A percentile compares a stretch with the other conserved stretches of the same genome.
Evolutionary conservation across 1,140 invertebrate genomes (phyloP).

Genomic region (Agrypnia vestita): DNA sequence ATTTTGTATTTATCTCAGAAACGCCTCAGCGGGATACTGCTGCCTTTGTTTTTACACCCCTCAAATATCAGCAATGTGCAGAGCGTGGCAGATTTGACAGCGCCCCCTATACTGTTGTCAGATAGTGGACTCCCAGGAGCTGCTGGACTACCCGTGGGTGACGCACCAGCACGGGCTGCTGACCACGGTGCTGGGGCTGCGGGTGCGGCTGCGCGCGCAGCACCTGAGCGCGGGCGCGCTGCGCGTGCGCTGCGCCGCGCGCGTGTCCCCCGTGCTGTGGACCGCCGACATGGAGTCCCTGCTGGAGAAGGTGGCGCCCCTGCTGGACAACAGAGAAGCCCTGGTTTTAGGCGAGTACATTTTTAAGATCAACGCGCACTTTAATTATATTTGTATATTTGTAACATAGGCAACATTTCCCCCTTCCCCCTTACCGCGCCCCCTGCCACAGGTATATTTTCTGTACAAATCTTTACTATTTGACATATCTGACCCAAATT

Average conservation of each 20-base stretch:
- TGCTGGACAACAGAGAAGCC: slow-evolving; percentile 75
- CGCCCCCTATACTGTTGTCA: slow-evolving; percentile 61
- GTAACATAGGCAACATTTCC: too few relatives aligned
- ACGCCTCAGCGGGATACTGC: too few relatives aligned
- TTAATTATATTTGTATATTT: too few relatives aligned
- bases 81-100: too few relatives aligned
- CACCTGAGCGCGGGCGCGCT: slow-evolving; percentile 75
- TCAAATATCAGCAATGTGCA: too few relatives aligned
- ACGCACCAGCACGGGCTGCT: slow-evolving; percentile 74
- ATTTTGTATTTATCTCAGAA: too few relatives aligned
- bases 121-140: slow-evolving; percentile 70
- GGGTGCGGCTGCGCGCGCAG: slow-evolving; percentile 69
- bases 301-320: slow-evolving; percentile 72
- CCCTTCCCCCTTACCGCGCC: too few relatives aligned
- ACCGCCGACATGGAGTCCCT: slow-evolving; percentile 68
- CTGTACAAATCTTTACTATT: too few relatives aligned
- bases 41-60: too few relatives aligned
- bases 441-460: too few relatives aligned
- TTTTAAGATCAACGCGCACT: not conserved
- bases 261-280: slow-evolving; percentile 75
- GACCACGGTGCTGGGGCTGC: slow-evolving; percentile 74
- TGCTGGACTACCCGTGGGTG: slow-evolving; percentile 71
- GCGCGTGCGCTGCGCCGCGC: slow-evolving; percentile 76
- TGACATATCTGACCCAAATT: too few relatives aligned
- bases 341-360: slow-evolving; percentile 71